Conservation (phyloP, 2,113 vertebrate species). For the Caranx melampygus region DNA sequence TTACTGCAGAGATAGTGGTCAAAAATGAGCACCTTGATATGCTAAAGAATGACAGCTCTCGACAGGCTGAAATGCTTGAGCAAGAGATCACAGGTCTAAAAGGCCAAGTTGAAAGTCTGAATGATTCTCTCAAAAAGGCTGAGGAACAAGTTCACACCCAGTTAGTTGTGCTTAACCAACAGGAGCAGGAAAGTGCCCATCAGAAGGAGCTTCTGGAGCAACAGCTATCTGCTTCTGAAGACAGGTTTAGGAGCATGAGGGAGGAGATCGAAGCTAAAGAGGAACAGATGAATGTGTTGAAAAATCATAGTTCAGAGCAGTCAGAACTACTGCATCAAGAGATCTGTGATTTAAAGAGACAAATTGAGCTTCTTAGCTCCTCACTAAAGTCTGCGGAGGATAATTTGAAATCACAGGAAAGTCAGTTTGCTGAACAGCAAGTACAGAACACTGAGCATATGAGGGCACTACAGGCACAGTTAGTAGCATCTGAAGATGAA, state of each 20-base stretch:
- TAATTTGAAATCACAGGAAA: slow-evolving; percentile 65
- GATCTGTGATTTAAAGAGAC: slow-evolving; percentile 75
- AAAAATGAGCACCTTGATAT: slow-evolving; percentile 46
- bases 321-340: slow-evolving; percentile 42
- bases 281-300: slow-evolving; percentile 35
- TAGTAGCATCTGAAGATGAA: slow-evolving; percentile 52
- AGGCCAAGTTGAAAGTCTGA: slow-evolving; percentile 71
- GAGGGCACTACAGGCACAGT: slow-evolving; percentile 30
- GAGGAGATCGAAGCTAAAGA: slow-evolving; percentile 57
- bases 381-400: slow-evolving; percentile 76
- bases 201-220: slow-evolving; percentile 72
- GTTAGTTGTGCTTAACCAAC: slow-evolving; percentile 19
- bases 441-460: slow-evolving; percentile 11
- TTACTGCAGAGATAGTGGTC: slow-evolving; percentile 56
- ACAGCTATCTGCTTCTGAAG: slow-evolving; percentile 50
- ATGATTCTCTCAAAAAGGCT: slow-evolving; percentile 41
- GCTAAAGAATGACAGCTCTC: slow-evolving; percentile 35
- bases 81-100: slow-evolving; percentile 64
- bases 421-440: slow-evolving; percentile 41
- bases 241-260: slow-evolving; percentile 19
- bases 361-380: slow-evolving; percentile 75
- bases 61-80: slow-evolving; percentile 32
- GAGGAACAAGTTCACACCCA: slow-evolving; percentile 34
- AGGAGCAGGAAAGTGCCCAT: slow-evolving; percentile 44
- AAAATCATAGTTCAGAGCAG: slow-evolving; percentile 42